Base-by-base conservation (phyloP, 2,888 invertebrate species). In the Tetragonisca angustula region DNA sequence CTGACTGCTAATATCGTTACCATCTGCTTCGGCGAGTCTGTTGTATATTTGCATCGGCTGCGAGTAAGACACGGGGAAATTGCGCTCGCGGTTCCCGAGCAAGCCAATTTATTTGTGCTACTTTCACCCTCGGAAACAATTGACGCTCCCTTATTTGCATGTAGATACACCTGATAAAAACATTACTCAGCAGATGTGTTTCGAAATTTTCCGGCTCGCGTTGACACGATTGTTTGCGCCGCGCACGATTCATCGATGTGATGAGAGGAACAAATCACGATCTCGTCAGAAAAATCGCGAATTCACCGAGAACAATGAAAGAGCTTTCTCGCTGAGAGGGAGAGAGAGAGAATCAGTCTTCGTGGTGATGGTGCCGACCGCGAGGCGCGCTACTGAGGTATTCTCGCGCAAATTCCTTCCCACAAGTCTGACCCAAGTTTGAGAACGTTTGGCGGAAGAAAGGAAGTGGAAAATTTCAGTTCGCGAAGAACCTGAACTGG, bases 61-160 rank as follows among this genome's bases (percentile, higher is more conserved):
- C 52, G 1, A 52, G 59, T 27, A 61, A 78, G 49, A 74, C 73
- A 74, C 62, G 32, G 27, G 64, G 64, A 71, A 78, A 83, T 78
- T 78, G 64, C 50, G 52, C 73, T 64, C 70, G 21, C 69, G 13
- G 27, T 21, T 52, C 17, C 43, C 49, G 83, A 65, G 59, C 75
- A 50, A 67, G 56, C 67, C 61, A 83, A 79, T 79, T 83, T 74
- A 74, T 79, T 78, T 64, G 49, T 67, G 54, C 79, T 67, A 70
- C 74, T 76, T 76, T 71, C 70, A 21, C 24, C 32, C 15, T 32
- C 43, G 9, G 21, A 43, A 62, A 36, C 71, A 36, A 79, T 59
- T 24, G 59, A 68, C 71, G 65, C 24, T 36, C 52, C 27, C 79
- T 64, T 75, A 81, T 88, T 87, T 88, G 68, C 83, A 86, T 83